Conservation (phyloP, 2,888 invertebrate species). For the Agrotis exclamationis region DNA sequence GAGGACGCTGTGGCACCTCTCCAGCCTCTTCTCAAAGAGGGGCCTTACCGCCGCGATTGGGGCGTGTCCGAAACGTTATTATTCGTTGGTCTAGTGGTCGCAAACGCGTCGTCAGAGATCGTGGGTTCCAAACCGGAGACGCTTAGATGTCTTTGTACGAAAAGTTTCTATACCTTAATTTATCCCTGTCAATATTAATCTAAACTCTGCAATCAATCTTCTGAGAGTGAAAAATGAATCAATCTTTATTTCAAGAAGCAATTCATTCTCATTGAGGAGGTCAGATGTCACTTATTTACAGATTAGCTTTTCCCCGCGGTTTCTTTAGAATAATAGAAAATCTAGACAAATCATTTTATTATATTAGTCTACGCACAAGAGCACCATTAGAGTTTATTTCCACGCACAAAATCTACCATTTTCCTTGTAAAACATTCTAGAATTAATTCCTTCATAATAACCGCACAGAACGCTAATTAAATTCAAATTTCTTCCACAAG, state of each 20-base stretch:
- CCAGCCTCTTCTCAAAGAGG: too few relatives aligned
- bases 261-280: conserved; percentile 7
- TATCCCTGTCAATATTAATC: conserved; percentile 25
- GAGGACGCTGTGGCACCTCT: too few relatives aligned
- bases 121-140: too few relatives aligned
- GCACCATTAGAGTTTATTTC: background rate
- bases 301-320: background rate
- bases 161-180: conserved; percentile 2
- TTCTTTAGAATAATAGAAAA: too few relatives aligned
- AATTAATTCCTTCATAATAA: conserved; percentile 37
- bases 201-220: conserved; percentile 20
- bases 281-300: background rate
- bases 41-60: too few relatives aligned
- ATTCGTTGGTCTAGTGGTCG: too few relatives aligned
- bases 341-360: too few relatives aligned
- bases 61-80: too few relatives aligned
- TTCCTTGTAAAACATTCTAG: background rate
- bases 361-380: too few relatives aligned
- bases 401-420: background rate
- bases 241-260: conserved; percentile 28
- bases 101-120: too few relatives aligned
- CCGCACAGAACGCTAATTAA: conserved; percentile 35
- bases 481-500: conserved; percentile 29
- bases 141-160: background rate
- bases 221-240: conserved; percentile 21